Percentiles rank a stretch among this genome's conserved stretches.
Evolutionary conservation across 2,113 vertebrate genomes (phyloP).

Genomic region (Marcusenius ussheri): DNA sequence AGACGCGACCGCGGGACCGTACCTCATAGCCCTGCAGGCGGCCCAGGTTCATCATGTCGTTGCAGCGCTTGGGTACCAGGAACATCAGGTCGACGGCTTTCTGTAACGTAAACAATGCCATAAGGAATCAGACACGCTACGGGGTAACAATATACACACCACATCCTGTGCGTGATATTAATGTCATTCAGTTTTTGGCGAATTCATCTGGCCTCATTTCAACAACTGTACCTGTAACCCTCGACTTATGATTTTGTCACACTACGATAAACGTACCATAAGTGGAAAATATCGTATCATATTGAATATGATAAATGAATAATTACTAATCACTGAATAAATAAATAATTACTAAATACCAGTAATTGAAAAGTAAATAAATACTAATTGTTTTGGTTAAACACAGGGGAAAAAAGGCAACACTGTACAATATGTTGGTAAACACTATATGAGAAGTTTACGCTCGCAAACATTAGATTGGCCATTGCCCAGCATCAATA

Average conservation of each 20-base stretch:
- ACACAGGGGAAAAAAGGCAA: neutral
- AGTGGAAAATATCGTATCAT: neutral
- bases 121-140: neutral
- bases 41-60: slow-evolving; percentile 98
- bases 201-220: neutral
- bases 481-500: neutral
- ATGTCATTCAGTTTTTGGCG: neutral
- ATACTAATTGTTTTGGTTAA: neutral
- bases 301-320: neutral
- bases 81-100: slow-evolving; percentile 89
- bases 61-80: slow-evolving; percentile 94
- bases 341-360: neutral
- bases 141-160: neutral
- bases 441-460: neutral
- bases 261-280: neutral
- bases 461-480: neutral
- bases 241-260: neutral
- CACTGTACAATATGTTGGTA: neutral
- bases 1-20: neutral
- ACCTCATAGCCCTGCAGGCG: slow-evolving; percentile 97
- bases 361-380: neutral
- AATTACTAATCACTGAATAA: neutral
- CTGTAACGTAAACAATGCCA: slow-evolving; percentile 41
- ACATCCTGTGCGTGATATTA: neutral
- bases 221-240: neutral